Base-by-base conservation (phyloP, 2,113 vertebrate species). In the Amphiprion percula region DNA sequence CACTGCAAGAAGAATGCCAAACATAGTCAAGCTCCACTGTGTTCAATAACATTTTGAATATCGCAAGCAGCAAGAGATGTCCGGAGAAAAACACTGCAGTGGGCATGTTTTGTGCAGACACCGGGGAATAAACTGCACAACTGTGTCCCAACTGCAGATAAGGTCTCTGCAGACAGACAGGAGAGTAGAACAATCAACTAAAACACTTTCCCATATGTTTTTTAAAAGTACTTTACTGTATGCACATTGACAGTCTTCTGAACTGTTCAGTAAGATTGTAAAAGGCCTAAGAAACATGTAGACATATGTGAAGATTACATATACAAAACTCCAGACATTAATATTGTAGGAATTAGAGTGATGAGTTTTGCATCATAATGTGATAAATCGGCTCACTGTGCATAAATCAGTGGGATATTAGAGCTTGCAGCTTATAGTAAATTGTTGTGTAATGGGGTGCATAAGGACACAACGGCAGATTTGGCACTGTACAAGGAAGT, bases 1-100 rank as follows among this genome's bases (percentile, higher is more conserved):
- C 68, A 69, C 39, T 49, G 50, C 33, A 11, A 63, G 63, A 71
- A 49, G 9, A 77, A 56, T 4, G 1, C 21, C 79, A 67, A 33
- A 79, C 17, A 33, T 53, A 30, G 62, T 70, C 54, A 39, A 30
- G 33, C 28, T 50, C 9, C 24, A 50, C n/a, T 69, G 30, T 30
- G 54, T 41, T 46, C 33, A 28, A 37, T 19, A 12, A 37, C n/a
- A 33, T 14, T 60, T 59, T 72, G 26, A 70, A 49, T 44, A 66
- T 50, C 47, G 52, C 1, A 16, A 61, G 33, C 37, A 62, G 60
- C 30, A 5, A 37, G 19, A 69, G 50, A 62, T 44, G 28, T 66
- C 50, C 26, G 7, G 28, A 61, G 33, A 63, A 53, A 70, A 26
- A 68, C 39, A 39, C 28, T 64, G 59, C 60, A 55, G 72, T 61